Conservation (phyloP, 2,797 vertebrate genomes). For the Poecile montanus region DNA sequence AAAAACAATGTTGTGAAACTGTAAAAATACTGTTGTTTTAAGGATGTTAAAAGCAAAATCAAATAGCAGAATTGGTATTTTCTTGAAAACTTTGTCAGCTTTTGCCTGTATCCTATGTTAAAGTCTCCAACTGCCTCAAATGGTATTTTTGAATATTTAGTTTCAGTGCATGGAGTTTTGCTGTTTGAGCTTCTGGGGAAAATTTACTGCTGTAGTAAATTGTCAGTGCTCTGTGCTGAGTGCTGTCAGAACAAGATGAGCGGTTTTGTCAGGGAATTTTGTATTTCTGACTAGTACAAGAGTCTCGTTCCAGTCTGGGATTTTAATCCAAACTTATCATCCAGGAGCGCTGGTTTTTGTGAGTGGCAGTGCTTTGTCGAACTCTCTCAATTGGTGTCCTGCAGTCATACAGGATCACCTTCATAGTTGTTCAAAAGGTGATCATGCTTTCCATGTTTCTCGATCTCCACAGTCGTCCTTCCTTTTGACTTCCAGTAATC, state of each 20-base stretch:
- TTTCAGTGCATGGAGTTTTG: background rate
- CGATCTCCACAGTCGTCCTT: background rate
- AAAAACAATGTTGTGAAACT: background rate
- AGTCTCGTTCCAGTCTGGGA: background rate
- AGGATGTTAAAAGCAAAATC: background rate
- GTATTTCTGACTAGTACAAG: background rate
- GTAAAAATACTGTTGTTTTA: background rate
- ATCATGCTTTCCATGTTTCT: background rate
- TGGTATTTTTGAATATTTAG: background rate
- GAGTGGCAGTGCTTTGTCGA: background rate
- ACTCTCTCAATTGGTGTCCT: background rate
- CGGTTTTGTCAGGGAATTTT: background rate
- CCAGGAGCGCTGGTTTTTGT: background rate
- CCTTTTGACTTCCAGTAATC: background rate
- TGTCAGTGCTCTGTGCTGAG: background rate
- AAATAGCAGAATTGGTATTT: background rate
- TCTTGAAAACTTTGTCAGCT: background rate
- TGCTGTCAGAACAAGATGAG: fast-evolving
- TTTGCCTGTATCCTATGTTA: background rate
- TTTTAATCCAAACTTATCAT: background rate
- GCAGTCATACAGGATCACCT: background rate
- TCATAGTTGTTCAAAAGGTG: background rate
- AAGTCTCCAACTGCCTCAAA: background rate
- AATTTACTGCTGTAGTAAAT: background rate
- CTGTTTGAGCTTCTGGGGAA: background rate